A percentile compares a stretch with the other conserved stretches of the same genome.
These are phyloP conservation scores for Busseola fusca DNA, from an alignment of 2,888 invertebrate species.

Conservation along the genomic window DNA sequence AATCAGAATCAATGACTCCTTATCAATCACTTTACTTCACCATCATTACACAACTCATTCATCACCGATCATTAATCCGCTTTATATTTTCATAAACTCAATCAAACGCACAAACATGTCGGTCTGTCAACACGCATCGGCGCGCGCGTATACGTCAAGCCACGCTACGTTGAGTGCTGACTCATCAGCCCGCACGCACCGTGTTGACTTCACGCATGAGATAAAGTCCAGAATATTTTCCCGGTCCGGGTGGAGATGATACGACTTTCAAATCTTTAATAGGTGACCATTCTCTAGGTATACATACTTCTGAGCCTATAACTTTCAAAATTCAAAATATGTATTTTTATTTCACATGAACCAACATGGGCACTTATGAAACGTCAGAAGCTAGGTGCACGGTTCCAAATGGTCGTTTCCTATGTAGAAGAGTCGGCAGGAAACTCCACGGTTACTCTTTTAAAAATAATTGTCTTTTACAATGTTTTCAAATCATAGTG, in stretches of 20 bases:
- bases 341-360: too few relatives aligned
- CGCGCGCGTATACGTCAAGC: slow-evolving; percentile 22
- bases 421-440: too few relatives aligned
- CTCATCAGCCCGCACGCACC: slow-evolving; percentile 18
- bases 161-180: slow-evolving; percentile 22
- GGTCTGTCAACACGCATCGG: slow-evolving; percentile 40
- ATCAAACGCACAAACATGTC: slow-evolving; percentile 43
- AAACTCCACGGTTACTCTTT: too few relatives aligned
- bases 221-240: not conserved
- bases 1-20: slow-evolving; percentile 1
- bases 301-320: not conserved
- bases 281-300: not conserved
- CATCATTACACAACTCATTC: slow-evolving; percentile 32
- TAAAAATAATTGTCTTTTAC: too few relatives aligned
- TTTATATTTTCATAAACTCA: slow-evolving; percentile 40
- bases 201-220: not conserved
- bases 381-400: too few relatives aligned
- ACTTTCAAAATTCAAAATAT: too few relatives aligned
- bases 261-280: not conserved
- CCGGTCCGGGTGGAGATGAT: not conserved
- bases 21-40: slow-evolving; percentile 12
- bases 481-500: too few relatives aligned
- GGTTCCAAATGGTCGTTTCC: too few relatives aligned
- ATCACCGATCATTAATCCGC: slow-evolving; percentile 37
- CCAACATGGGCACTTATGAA: too few relatives aligned